These are phyloP conservation scores for Phymatocera aterrima DNA, from an alignment of 2,888 invertebrate species.

Conservation along the genomic window DNA sequence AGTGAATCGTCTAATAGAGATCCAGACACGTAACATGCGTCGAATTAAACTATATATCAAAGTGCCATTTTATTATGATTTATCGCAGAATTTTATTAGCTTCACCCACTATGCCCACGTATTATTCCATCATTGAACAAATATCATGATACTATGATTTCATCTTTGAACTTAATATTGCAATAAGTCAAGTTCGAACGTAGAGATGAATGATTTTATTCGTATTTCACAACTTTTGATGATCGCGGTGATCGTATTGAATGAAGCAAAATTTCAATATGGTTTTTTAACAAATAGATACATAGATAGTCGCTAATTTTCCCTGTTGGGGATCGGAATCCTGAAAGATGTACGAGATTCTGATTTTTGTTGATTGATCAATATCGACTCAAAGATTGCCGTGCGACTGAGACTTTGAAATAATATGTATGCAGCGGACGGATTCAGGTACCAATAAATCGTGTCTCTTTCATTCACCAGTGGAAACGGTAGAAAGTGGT, in stretches of 20 bases:
- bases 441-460: conserved; percentile 42
- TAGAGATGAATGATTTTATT: not conserved
- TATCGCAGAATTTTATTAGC: not conserved
- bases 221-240: not conserved
- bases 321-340: not conserved
- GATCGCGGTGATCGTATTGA: not conserved
- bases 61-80: not conserved
- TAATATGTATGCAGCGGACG: conserved; percentile 14
- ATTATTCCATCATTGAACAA: not conserved
- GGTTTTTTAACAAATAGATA: not conserved
- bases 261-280: not conserved
- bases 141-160: not conserved
- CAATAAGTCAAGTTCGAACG: not conserved
- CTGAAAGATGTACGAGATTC: not conserved
- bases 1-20: not conserved
- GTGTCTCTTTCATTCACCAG: conserved; percentile 58
- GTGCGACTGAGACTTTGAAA: not conserved
- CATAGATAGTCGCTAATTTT: not conserved
- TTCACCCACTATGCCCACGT: not conserved
- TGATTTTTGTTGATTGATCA: not conserved
- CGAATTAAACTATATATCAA: not conserved
- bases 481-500: conserved; percentile 69
- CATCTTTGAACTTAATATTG: conserved; percentile 12
- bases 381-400: not conserved
- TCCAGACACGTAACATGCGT: not conserved